Evolutionary conservation across 2,113 vertebrate genomes (phyloP), one percentile per base, ranked within the genome.

Genomic region (Shinisaurus crocodilurus): DNA sequence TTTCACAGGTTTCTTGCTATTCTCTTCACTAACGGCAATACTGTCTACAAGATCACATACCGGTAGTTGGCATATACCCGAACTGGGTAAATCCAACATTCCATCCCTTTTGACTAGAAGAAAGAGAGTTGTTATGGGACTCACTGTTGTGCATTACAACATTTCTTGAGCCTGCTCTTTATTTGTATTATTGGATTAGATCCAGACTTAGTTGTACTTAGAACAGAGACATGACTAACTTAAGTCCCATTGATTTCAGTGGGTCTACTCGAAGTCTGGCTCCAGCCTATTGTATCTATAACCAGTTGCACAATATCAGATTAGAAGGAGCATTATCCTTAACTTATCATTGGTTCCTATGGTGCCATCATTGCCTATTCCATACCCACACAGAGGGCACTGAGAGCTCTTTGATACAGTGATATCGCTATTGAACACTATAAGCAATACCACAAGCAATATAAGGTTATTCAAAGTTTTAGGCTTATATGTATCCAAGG

Each of bases 401-500:
- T 94, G 92, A 89, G 89, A 93, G 91, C 76, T 92, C 92, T 93
- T 83, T 93, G 82, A 86, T 92, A 90, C 75, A 80, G 84, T 94
- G 65, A 90, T 88, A 85, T 79, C 90, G 89, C 70, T 93, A 91
- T 90, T 95, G 91, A 93, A 91, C 93, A 91, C 75, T 37, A 89
- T 92, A 89, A 95, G 93, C 86, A 94, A 93, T 95, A 88, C 94
- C 80, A 95, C 85, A 63, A 87, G 91, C 70, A 96, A 96, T 91
- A 96, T 91, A 93, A 95, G 89, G 95, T 95, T 97, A 96, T 94
- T 94, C 94, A 95, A 96, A 96, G 90, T 96, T 94, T 93, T 93
- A 77, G 91, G 96, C 93, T 97, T 97, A 96, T 97, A 97, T 97
- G 93, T 96, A 96, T 93, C 94, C 91, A 91, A 96, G 88, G 91